Evolutionary conservation across 2,113 vertebrate genomes (phyloP).

Genomic region (Anhinga anhinga): DNA sequence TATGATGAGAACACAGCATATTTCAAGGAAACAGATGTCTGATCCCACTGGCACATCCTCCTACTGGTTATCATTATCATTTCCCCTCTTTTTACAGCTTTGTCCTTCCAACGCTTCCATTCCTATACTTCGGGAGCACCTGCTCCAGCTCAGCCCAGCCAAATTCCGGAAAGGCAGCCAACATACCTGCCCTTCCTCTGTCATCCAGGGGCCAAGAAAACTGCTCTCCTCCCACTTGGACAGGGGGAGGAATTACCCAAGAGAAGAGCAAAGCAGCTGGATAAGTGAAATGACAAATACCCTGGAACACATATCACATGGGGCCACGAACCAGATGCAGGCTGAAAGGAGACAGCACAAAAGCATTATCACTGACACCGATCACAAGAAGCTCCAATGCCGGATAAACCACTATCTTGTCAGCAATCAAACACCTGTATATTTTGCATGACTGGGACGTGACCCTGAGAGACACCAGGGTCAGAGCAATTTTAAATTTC

Average conservation of each 20-base stretch:
- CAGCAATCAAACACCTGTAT: background rate
- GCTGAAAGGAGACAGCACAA: background rate
- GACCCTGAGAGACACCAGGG: background rate
- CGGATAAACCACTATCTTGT: background rate
- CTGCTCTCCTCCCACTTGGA: background rate
- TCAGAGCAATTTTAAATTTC: no score
- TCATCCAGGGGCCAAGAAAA: background rate
- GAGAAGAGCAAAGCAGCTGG: background rate
- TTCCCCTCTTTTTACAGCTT: conserved; percentile 27
- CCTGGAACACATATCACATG: background rate
- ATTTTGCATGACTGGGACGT: background rate
- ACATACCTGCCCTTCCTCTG: background rate
- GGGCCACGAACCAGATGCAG: background rate
- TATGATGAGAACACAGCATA: background rate
- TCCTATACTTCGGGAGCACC: background rate
- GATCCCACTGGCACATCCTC: background rate
- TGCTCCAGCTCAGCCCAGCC: background rate
- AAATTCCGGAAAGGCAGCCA: background rate
- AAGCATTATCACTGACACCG: background rate
- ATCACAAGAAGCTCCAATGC: background rate
- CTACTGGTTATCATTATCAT: background rate
- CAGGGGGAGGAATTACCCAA: background rate
- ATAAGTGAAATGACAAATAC: background rate
- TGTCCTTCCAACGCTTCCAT: background rate
- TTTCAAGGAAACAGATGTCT: conserved; percentile 51